These are phyloP conservation scores for Grapholita molesta DNA, from an alignment of 1,140 invertebrate genomes.

Conservation along the genomic window DNA sequence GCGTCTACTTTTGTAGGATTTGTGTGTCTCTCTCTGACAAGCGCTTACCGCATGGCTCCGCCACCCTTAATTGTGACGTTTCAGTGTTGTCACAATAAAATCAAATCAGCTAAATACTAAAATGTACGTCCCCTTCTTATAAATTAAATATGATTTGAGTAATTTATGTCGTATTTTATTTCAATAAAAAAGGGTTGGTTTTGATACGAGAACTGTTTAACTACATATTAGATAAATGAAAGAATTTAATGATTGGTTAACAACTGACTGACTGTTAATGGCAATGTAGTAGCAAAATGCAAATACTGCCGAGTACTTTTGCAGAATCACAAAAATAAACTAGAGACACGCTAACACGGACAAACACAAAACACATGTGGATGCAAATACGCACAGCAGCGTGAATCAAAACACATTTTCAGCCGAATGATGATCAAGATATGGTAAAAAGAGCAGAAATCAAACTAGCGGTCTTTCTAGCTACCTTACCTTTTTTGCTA, in stretches of 20 bases:
- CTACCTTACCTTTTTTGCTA: conserved; percentile 7
- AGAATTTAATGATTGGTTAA: neutral
- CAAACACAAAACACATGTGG: neutral
- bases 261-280: neutral
- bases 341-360: neutral
- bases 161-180: no score
- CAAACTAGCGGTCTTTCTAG: neutral
- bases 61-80: no score
- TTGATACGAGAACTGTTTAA: no score
- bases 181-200: no score
- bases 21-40: no score
- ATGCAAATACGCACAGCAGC: neutral
- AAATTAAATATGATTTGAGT: no score
- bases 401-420: neutral
- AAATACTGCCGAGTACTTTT: neutral
- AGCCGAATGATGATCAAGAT: neutral
- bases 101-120: no score
- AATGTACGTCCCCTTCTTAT: no score
- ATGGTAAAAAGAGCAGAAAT: conserved; percentile 13
- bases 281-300: neutral
- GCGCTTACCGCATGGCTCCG: no score
- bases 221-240: no score
- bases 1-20: no score
- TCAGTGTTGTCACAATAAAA: no score
- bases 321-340: neutral